These are phyloP conservation scores for Catocala sponsa DNA, from an alignment of 2,888 invertebrate genomes.

Conservation along the genomic window DNA sequence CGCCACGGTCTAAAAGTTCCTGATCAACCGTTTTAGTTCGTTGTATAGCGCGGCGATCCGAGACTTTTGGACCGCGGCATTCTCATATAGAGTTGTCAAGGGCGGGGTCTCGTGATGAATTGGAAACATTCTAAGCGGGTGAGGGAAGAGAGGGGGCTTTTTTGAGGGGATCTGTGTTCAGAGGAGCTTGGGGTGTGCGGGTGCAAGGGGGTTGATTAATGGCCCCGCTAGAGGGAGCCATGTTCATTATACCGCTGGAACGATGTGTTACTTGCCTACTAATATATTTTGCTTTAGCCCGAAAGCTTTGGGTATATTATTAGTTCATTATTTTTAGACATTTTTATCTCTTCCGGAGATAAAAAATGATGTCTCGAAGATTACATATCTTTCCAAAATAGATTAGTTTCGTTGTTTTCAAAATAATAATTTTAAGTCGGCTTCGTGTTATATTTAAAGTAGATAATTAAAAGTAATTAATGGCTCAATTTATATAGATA, in stretches of 20 bases:
- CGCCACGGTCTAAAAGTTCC: conserved; percentile 57
- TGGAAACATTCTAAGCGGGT: conserved; percentile 83
- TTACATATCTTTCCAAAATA: conserved; percentile 63
- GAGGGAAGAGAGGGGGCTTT: conserved; percentile 74
- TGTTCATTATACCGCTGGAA: conserved; percentile 86
- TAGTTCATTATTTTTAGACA: conserved; percentile 82
- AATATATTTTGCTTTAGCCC: conserved; percentile 82
- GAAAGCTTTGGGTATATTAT: conserved; percentile 72
- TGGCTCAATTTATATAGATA: conserved; percentile 57
- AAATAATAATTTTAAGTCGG: conserved; percentile 57
- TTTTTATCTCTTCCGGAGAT: conserved; percentile 83
- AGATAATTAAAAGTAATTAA: conserved; percentile 61
- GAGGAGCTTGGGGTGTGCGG: conserved; percentile 64
- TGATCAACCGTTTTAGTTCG: conserved; percentile 39
- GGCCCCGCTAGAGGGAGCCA: conserved; percentile 82
- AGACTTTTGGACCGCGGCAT: conserved; percentile 71
- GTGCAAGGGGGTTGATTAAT: conserved; percentile 81
- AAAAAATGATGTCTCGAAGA: conserved; percentile 75
- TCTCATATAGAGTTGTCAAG: conserved; percentile 89
- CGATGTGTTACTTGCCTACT: conserved; percentile 86
- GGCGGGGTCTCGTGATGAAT: conserved; percentile 89
- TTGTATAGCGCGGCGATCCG: conserved; percentile 56
- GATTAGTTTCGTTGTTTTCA: conserved; percentile 53
- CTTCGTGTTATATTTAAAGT: conserved; percentile 57
- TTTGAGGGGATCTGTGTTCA: conserved; percentile 75